Conservation (phyloP, 2,797 vertebrate species). For the Pachyuromys duprasi region DNA sequence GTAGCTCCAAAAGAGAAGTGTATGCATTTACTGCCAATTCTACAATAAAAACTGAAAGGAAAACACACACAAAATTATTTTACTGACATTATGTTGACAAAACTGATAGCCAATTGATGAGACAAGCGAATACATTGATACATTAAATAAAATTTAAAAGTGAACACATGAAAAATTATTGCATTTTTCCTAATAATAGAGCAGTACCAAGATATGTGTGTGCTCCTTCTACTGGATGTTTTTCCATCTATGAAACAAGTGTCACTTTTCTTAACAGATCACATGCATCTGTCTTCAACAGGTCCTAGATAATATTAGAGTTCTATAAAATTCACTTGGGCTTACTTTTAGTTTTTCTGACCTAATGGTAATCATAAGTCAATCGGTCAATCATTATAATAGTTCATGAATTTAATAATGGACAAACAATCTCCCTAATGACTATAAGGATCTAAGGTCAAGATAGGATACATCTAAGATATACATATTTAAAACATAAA, state of each 20-base stretch:
- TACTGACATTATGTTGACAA: not conserved
- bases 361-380: not conserved
- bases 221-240: not conserved
- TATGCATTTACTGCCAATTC: not conserved
- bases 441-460: not conserved
- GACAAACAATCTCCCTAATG: not conserved
- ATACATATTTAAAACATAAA: not conserved
- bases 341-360: conserved; percentile 35
- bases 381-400: not conserved
- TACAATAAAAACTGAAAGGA: not conserved
- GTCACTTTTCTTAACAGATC: not conserved
- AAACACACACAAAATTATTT: not conserved
- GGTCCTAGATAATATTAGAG: not conserved
- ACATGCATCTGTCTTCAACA: not conserved
- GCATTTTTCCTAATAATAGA: not conserved
- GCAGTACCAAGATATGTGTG: not conserved
- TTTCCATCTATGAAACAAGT: not conserved
- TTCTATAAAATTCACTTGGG: not conserved
- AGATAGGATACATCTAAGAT: not conserved
- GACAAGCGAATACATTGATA: not conserved
- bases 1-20: not conserved
- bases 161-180: not conserved
- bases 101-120: not conserved
- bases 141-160: not conserved
- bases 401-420: not conserved